A percentile compares a stretch with the other conserved stretches of the same genome.
These are phyloP conservation scores for Sweltsa coloradensis DNA, from an alignment of 1,140 invertebrate species.

Conservation along the genomic window DNA sequence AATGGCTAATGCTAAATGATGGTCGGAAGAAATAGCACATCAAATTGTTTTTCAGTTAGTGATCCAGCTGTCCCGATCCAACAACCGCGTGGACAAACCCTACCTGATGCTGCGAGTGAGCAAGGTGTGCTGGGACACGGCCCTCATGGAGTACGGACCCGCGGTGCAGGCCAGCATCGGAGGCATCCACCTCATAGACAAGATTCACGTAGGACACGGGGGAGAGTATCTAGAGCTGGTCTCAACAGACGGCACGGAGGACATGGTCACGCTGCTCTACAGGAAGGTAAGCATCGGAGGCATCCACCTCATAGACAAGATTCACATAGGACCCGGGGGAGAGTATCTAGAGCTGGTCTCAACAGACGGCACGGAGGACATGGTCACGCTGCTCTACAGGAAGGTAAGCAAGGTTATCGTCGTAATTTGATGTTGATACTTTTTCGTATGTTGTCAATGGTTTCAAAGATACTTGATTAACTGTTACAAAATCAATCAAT, in stretches of 20 bases:
- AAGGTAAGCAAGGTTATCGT: constrained; percentile 49
- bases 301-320: constrained; percentile 56
- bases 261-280: constrained; percentile 60
- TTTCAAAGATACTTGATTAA: too few species aligned
- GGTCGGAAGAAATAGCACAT: background rate
- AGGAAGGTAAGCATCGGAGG: constrained; percentile 44
- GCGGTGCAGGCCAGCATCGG: constrained; percentile 62
- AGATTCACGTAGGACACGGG: constrained; percentile 56
- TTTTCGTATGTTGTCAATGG: too few species aligned
- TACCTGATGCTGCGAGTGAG: constrained; percentile 63
- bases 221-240: constrained; percentile 69
- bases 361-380: constrained; percentile 42
- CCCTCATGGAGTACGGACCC: constrained; percentile 66
- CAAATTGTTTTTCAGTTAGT: constrained; percentile 26
- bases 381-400: constrained; percentile 61
- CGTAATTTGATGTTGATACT: too few species aligned
- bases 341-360: constrained; percentile 66
- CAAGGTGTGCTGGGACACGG: constrained; percentile 56
- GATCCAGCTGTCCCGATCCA: constrained; percentile 42
- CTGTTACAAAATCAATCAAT: too few species aligned
- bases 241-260: constrained; percentile 41
- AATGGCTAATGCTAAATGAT: too few species aligned
- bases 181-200: constrained; percentile 62
- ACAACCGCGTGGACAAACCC: constrained; percentile 50
- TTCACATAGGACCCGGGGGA: constrained; percentile 57